phyloP scores from a whole-genome alignment of 2,113 vertebrate genomes.

The Neotoma lepida region DNA sequence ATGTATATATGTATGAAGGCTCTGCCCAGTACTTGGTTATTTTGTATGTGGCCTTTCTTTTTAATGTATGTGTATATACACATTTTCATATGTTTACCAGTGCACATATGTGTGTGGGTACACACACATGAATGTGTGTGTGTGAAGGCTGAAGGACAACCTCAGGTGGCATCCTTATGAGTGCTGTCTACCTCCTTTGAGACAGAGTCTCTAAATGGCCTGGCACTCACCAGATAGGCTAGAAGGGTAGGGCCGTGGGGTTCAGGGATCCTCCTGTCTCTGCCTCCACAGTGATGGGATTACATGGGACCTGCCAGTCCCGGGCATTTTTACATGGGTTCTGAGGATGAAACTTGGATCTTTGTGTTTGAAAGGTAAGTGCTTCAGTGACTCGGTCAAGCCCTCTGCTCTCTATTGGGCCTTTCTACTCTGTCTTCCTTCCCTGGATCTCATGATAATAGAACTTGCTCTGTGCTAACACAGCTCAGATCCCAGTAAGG shows the following conservation, averaged over 20 bases:
- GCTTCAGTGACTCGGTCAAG: too few relatives aligned
- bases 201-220: neutral
- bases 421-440: neutral
- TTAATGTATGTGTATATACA: neutral
- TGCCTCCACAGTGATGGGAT: neutral
- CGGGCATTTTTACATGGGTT: neutral
- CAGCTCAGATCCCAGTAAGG: neutral
- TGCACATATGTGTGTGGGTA: neutral
- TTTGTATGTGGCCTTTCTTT: neutral
- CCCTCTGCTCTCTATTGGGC: neutral
- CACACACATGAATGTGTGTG: neutral
- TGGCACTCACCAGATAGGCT: neutral
- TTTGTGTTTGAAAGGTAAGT: neutral
- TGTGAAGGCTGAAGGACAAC: neutral
- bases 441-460: neutral
- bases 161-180: neutral
- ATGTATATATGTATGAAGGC: neutral
- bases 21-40: neutral
- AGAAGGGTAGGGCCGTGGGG: neutral
- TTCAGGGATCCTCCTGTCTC: neutral
- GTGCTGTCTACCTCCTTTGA: neutral
- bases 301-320: too few relatives aligned
- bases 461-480: neutral
- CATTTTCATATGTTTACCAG: neutral
- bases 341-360: neutral